Evolutionary conservation across 2,888 invertebrate genomes (phyloP), one percentile per base, ranked within the genome.

Genomic region (Lasioglossum zephyrum): DNA sequence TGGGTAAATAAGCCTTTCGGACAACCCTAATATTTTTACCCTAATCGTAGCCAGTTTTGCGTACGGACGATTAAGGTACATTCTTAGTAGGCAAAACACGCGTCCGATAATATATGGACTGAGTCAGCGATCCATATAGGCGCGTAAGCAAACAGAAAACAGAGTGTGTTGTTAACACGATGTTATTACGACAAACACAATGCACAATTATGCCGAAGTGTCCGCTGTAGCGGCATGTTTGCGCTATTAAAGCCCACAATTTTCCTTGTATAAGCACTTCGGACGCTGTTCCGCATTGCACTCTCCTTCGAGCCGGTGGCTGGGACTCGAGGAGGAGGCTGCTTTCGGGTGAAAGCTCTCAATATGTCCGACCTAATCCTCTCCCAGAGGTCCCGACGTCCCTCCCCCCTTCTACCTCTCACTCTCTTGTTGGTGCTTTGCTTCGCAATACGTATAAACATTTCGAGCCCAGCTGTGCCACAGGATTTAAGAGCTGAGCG

Each of bases 401-500:
- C 89, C 81, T 79, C 5, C 31, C 13, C 31, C 26, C 31, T 16
- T 16, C 9, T 26, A 3, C 13, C 60, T 16, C 60, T 31, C 60
- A 4, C 31, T 16, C 60, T 31, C 26, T 63, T 18, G 63, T 31
- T 73, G 57, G 87, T 89, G 89, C 90, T 92, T 92, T 91, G 91
- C 92, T 92, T 91, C 91, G 91, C 93, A 92, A 93, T 93, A 92
- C 92, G 92, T 92, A 93, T 92, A 93, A 93, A 93, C 93, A 93
- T 93, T 93, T 92, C 91, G 92, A 93, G 90, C 90, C 92, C 94
- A 94, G 94, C 93, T 94, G 94, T 92, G 92, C 90, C 91, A 86
- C 89, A 92, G 94, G 94, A 93, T 94, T 94, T 94, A 92, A 94
- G 92, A 94, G 93, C 92, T 92, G 92, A 92, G 92, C 94, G 94